Percentiles rank a stretch among this genome's conserved stretches.
Conservation (phyloP, 2,888 invertebrate genomes). For the Cryptus armator region DNA sequence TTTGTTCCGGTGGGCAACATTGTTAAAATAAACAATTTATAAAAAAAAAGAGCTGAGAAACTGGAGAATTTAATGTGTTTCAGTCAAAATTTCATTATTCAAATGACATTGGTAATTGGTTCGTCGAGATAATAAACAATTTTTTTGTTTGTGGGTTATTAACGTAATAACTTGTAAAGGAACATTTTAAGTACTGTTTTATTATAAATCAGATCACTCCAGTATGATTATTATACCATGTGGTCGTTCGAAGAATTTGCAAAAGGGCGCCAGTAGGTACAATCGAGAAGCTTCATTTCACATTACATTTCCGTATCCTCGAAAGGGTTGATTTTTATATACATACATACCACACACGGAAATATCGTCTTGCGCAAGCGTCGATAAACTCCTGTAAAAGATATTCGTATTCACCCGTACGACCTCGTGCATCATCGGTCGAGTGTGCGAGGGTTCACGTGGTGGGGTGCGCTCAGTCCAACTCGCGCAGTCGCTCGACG, state of each 20-base stretch:
- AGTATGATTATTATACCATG: neutral
- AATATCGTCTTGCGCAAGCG: conserved; percentile 32
- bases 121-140: no score
- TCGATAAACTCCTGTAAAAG: conserved; percentile 48
- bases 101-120: no score
- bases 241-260: conserved; percentile 11
- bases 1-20: no score
- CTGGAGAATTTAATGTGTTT: no score
- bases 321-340: neutral
- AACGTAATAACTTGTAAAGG: no score
- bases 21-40: no score
- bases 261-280: conserved; percentile 56
- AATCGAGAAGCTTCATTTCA: conserved; percentile 16
- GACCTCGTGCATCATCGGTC: conserved; percentile 70
- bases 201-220: neutral
- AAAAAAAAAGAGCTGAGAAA: no score
- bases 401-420: conserved; percentile 72
- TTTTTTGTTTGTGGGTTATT: no score
- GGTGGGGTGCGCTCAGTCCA: conserved; percentile 78
- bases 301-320: neutral
- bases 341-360: neutral
- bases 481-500: conserved; percentile 79
- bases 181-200: no score
- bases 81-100: no score
- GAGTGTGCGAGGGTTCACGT: conserved; percentile 73